Evolutionary conservation across 2,888 invertebrate species (phyloP).

Genomic region (Pandemis cinnamomeana): DNA sequence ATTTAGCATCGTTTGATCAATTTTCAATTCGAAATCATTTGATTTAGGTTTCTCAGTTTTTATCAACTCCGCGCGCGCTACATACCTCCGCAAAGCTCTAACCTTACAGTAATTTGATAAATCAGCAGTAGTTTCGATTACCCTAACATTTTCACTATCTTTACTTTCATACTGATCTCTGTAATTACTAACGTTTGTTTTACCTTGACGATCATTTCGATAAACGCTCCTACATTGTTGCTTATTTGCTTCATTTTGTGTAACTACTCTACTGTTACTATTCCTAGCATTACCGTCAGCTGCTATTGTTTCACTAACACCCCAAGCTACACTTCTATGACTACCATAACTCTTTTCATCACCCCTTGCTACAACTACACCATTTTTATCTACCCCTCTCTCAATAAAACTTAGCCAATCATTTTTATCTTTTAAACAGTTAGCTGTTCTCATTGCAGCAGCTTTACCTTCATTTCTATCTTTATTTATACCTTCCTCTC

Average conservation of each 20-base stretch:
- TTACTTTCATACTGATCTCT: not conserved
- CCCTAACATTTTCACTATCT: not conserved
- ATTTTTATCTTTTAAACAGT: not conserved
- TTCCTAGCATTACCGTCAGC: not conserved
- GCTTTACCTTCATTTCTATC: no score
- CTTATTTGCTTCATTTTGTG: not conserved
- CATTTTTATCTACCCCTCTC: not conserved
- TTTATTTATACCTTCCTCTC: not conserved
- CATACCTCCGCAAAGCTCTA: not conserved
- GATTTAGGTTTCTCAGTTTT: constrained; percentile 6
- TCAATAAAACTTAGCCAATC: not conserved
- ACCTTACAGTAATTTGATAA: not conserved
- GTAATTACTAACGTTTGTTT: not conserved
- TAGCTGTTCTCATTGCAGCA: not conserved
- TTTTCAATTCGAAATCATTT: not conserved
- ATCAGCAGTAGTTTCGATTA: not conserved
- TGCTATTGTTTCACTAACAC: not conserved
- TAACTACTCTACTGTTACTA: not conserved
- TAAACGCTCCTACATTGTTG: not conserved
- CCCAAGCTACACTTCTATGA: not conserved
- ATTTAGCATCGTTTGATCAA: not conserved
- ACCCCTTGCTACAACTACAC: no score
- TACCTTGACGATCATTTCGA: not conserved
- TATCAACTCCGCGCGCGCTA: not conserved
- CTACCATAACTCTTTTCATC: not conserved